Conservation (phyloP, 2,888 invertebrate species). For the Phragmatobia fuliginosa region DNA sequence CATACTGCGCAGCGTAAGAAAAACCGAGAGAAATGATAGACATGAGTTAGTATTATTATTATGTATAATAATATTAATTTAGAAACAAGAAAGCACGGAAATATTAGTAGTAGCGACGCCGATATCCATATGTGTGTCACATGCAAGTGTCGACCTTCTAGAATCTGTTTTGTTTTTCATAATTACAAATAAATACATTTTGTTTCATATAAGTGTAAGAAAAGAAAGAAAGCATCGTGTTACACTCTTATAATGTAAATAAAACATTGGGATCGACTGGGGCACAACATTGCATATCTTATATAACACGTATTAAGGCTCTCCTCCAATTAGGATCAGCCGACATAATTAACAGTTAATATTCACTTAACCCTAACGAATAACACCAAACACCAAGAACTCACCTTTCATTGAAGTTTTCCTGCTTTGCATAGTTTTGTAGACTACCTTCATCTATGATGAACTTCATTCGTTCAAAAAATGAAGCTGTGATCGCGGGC, state of each 20-base stretch:
- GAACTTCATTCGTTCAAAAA: conserved; percentile 99
- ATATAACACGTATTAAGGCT: conserved; percentile 68
- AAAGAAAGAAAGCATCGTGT: conserved; percentile 76
- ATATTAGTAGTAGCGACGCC: conserved; percentile 47
- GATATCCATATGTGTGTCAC: conserved; percentile 59
- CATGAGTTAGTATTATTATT: conserved; percentile 78
- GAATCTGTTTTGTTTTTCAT: conserved; percentile 43
- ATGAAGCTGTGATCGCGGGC: conserved; percentile 98
- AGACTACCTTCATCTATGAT: conserved; percentile 99
- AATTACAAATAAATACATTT: conserved; percentile 58
- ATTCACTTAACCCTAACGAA: conserved; percentile 55
- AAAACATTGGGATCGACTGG: conserved; percentile 89
- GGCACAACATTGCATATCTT: conserved; percentile 93
- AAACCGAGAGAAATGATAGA: conserved; percentile 90
- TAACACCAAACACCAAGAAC: conserved; percentile 81
- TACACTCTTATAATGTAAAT: conserved; percentile 77
- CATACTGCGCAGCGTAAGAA: conserved; percentile 96
- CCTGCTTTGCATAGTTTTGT: conserved; percentile 98
- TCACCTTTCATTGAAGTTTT: conserved; percentile 99
- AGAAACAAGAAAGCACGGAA: conserved; percentile 65
- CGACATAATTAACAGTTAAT: conserved; percentile 36
- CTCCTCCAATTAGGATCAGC: conserved; percentile 33
- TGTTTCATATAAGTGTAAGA: conserved; percentile 60
- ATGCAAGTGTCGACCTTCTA: conserved; percentile 74
- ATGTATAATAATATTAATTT: conserved; percentile 71